Evolutionary conservation across 2,797 vertebrate species (phyloP).

Genomic region (Acipenser ruthenus): DNA sequence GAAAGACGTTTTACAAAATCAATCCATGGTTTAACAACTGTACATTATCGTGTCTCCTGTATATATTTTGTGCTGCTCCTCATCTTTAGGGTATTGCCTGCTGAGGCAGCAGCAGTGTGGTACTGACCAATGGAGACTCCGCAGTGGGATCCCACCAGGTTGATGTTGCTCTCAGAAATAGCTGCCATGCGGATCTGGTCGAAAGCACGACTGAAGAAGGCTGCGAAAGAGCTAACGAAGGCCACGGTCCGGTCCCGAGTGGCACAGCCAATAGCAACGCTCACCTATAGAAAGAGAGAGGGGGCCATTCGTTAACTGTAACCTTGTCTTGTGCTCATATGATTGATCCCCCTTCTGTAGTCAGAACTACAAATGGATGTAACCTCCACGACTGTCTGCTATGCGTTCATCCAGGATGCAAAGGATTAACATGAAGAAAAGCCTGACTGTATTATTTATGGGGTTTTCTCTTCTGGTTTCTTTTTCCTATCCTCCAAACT

Average conservation of each 20-base stretch:
- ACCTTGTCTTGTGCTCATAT: too few species aligned
- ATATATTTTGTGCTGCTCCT: not conserved
- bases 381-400: too few species aligned
- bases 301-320: not conserved
- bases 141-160: conserved; percentile 89
- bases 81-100: not conserved
- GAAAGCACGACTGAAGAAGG: conserved; percentile 83
- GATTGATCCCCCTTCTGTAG: too few species aligned
- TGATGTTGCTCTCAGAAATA: conserved; percentile 91
- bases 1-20: too few species aligned
- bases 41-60: too few species aligned
- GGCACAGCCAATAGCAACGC: conserved; percentile 79
- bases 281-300: conserved; percentile 61
- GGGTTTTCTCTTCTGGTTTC: too few species aligned
- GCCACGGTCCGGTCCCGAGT: conserved; percentile 79
- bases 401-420: too few species aligned
- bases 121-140: conserved; percentile 86
- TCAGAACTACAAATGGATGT: too few species aligned
- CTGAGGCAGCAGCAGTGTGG: not conserved
- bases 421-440: too few species aligned
- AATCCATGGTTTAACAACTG: too few species aligned
- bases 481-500: too few species aligned
- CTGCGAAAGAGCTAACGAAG: conserved; percentile 84
- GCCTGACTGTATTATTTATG: too few species aligned
- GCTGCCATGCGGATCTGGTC: conserved; percentile 94